Evolutionary conservation across 2,113 vertebrate genomes (phyloP).

Genomic region (Lophochroa leadbeateri): DNA sequence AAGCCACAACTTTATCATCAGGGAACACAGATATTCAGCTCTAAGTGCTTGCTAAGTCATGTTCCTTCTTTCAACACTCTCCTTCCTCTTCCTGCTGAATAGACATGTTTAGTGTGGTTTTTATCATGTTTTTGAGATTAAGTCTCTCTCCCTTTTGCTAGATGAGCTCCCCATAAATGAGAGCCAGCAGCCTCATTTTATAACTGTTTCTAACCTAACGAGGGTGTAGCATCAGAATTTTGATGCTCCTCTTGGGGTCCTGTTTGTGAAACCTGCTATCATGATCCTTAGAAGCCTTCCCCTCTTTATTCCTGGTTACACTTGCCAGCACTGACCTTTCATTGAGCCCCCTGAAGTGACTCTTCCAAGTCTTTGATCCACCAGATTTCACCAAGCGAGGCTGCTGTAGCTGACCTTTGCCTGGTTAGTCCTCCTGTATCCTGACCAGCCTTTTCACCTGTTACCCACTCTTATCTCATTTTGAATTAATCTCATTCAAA

Average conservation of each 20-base stretch:
- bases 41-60: neutral
- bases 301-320: neutral
- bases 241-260: neutral
- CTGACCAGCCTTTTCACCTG: neutral
- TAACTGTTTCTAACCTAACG: neutral
- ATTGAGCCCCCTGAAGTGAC: neutral
- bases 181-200: neutral
- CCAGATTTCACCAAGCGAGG: neutral
- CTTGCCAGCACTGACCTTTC: neutral
- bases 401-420: neutral
- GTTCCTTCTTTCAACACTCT: constrained; percentile 25
- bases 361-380: neutral
- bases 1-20: neutral
- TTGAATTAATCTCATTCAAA: neutral
- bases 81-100: neutral
- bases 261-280: neutral
- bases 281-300: neutral
- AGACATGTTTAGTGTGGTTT: neutral
- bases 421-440: neutral
- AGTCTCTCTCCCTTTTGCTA: neutral
- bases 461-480: neutral
- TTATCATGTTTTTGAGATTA: constrained; percentile 23
- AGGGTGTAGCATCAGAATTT: neutral
- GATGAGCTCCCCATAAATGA: neutral
- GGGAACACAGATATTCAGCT: neutral